A percentile compares a stretch with the other conserved stretches of the same genome.
phyloP scores from a whole-genome alignment of 2,113 vertebrate species.

The Oophaga pumilio region DNA sequence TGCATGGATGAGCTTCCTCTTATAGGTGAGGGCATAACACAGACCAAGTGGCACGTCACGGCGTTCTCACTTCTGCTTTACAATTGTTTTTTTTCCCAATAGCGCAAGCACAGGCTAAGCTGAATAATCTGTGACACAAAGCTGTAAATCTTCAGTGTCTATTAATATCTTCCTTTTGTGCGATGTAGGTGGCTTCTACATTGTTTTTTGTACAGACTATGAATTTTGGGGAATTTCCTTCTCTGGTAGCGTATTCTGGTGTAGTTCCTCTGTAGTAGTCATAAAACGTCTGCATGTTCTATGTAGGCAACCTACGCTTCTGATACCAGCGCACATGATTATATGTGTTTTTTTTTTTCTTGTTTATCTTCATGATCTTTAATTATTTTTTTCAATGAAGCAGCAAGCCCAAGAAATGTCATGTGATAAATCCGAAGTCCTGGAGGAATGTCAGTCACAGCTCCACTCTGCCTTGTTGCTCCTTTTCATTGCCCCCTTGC shows the following conservation, averaged over 20 bases:
- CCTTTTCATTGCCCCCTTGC: neutral
- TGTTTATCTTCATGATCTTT: conserved; percentile 9
- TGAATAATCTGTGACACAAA: neutral
- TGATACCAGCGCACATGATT: neutral
- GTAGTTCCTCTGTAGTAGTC: conserved; percentile 39
- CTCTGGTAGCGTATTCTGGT: neutral
- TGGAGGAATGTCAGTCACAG: conserved; percentile 30
- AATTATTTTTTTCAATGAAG: neutral
- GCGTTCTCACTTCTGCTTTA: neutral
- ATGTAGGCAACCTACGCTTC: neutral
- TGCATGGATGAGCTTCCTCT: conserved; percentile 97
- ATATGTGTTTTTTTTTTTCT: neutral
- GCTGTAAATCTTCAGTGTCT: neutral
- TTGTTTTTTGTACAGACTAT: neutral
- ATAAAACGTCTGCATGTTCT: neutral
- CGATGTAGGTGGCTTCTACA: neutral
- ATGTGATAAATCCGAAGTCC: neutral
- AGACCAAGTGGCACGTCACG: neutral
- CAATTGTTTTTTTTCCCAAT: neutral
- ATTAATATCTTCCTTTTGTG: neutral
- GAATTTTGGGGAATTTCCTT: conserved; percentile 10
- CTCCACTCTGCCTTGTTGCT: neutral
- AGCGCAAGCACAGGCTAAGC: neutral
- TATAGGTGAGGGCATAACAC: conserved; percentile 82
- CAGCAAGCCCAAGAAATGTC: neutral